A percentile compares a stretch with the other conserved stretches of the same genome.
These are phyloP conservation scores for Andrena minutula DNA, from an alignment of 2,888 invertebrate genomes.

Conservation along the genomic window DNA sequence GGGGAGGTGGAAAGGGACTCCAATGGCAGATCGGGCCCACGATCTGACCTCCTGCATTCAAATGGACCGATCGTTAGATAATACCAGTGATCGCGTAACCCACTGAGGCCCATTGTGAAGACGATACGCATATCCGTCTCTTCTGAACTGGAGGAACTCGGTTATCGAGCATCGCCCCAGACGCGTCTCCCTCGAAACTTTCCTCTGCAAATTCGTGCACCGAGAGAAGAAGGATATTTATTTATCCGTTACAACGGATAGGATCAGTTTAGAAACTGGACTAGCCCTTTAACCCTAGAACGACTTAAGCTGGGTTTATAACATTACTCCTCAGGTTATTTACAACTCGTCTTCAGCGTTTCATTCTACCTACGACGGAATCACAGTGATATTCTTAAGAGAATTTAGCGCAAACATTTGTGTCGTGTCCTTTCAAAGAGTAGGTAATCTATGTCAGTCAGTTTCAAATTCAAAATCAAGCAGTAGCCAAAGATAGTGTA, in stretches of 20 bases:
- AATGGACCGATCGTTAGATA: constrained; percentile 80
- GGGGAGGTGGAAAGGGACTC: constrained; percentile 52
- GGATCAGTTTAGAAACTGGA: not conserved
- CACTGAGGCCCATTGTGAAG: constrained; percentile 52
- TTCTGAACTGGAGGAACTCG: constrained; percentile 10
- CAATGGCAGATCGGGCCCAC: constrained; percentile 64
- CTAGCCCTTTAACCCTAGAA: not conserved
- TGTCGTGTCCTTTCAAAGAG: no score
- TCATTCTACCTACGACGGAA: no score
- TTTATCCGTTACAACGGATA: not conserved
- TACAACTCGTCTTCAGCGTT: no score
- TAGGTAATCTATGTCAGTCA: no score
- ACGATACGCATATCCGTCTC: constrained; percentile 26
- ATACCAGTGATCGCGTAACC: constrained; percentile 77
- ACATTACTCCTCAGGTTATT: no score
- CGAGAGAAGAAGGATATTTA: not conserved
- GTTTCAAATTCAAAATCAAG: no score
- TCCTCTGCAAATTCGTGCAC: not conserved
- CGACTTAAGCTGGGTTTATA: no score
- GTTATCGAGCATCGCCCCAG: constrained; percentile 27
- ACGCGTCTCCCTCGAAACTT: constrained; percentile 12
- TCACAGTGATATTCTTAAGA: no score
- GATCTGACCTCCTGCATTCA: constrained; percentile 78
- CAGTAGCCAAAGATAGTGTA: no score
- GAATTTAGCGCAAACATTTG: no score